Evolutionary conservation across 2,888 invertebrate genomes (phyloP), one percentile per base, ranked within the genome.

Genomic region (Caenorhabditis macrosperma): DNA sequence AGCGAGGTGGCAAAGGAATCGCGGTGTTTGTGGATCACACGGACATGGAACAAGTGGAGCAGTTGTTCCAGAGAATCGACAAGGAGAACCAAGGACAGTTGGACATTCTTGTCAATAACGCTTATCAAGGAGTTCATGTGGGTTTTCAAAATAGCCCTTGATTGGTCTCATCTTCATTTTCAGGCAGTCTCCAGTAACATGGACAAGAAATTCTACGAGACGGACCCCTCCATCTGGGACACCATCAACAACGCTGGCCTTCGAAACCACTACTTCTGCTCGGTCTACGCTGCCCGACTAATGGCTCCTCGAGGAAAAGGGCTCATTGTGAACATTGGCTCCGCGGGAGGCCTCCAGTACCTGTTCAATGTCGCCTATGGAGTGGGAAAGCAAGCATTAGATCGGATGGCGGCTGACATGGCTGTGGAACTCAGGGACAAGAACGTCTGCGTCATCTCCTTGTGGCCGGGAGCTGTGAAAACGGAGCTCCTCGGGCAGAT

Each of bases 331-430:
- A 91, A 91, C 81, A 82, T 92, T 4, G 91, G 91, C 6, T 91
- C 91, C 0, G 74, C 83, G 20, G 92, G 92, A 5, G 92, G 92
- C 5, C 86, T 91, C 1, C 66, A 69, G 28, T 92, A 92, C 79
- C 78, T 92, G 20, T 91, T 92, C 83, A 91, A 91, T 79, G 90
- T 91, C 0, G 84, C 91, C 0, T 92, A 92, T 78, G 92, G 92
- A 6, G 86, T 91, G 15, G 92, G 92, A 7, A 92, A 92, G 81
- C 90, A 88, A 44, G 92, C 91, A n/a, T 90, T 92, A 66, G 92
- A 92, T 81, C 84, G 92, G 26, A 90, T 92, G 91, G 90, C 92
- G 0, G 91, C 89, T 0, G 92, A 92, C 82, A 91, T 91, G 83
- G 91, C 90, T 0, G 33, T 88, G 9, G 92, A 92, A 75, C 84